A percentile compares a stretch with the other conserved stretches of the same genome.
These are phyloP conservation scores for Tetraodon nigroviridis DNA, from an alignment of 2,113 vertebrate genomes.

Conservation along the genomic window DNA sequence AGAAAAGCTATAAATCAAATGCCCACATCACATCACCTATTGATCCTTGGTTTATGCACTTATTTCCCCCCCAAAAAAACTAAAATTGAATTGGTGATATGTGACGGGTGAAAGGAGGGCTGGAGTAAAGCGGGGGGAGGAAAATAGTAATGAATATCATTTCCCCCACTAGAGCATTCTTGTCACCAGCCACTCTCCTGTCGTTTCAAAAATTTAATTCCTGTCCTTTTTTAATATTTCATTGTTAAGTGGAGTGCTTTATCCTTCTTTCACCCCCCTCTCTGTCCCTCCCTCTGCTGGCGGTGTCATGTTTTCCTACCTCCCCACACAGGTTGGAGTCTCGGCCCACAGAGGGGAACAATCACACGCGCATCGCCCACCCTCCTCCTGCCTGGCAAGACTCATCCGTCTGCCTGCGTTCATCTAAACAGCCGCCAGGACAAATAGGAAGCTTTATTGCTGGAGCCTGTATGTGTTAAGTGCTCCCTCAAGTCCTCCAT, in stretches of 20 bases:
- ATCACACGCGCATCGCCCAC: conserved; percentile 2
- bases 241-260: background rate
- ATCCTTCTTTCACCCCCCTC: background rate
- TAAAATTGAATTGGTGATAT: background rate
- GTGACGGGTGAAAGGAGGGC: conserved; percentile 9
- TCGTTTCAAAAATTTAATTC: background rate
- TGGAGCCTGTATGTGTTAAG: conserved; percentile 20
- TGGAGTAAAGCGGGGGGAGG: background rate
- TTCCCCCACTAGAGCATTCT: background rate
- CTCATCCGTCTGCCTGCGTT: conserved; percentile 23
- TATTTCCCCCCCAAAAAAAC: too few relatives aligned
- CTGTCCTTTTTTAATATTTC: background rate
- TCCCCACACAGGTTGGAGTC: conserved; percentile 55
- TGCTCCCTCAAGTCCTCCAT: conserved; percentile 20
- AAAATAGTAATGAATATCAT: background rate
- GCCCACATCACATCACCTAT: conserved; percentile 16
- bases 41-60: background rate
- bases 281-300: conserved; percentile 8
- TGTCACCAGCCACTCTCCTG: background rate
- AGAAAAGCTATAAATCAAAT: conserved; percentile 44
- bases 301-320: conserved; percentile 51
- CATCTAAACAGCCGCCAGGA: conserved; percentile 24
- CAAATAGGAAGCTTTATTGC: conserved; percentile 21
- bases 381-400: conserved; percentile 17
- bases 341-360: conserved; percentile 51